Evolutionary conservation across 2,797 vertebrate species (phyloP).

Genomic region (Amphiprion clarkii): DNA sequence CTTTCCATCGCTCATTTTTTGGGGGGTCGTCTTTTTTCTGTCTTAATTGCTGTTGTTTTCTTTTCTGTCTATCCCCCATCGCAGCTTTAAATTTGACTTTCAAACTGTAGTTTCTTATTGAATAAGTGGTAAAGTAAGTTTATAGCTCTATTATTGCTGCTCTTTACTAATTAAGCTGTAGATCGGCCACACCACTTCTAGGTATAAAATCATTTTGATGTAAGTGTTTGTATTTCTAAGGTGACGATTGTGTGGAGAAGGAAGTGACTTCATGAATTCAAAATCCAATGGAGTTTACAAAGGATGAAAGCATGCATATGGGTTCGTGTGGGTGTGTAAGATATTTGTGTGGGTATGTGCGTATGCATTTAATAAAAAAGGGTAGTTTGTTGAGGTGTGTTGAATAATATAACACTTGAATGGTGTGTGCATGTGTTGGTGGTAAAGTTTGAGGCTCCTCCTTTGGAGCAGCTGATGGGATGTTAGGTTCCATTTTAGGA

Average conservation of each 20-base stretch:
- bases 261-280: not conserved
- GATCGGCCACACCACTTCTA: constrained; percentile 46
- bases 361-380: not conserved
- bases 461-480: constrained; percentile 50
- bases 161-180: constrained; percentile 71
- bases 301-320: not conserved
- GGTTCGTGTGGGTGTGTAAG: not conserved
- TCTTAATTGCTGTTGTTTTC: not conserved
- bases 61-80: constrained; percentile 7
- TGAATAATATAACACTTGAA: not conserved
- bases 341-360: not conserved
- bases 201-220: constrained; percentile 36
- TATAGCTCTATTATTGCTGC: constrained; percentile 60
- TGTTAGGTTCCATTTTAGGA: constrained; percentile 69
- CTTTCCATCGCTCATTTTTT: constrained; percentile 25
- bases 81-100: constrained; percentile 38
- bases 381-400: not conserved
- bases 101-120: constrained; percentile 58
- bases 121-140: constrained; percentile 69
- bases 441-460: constrained; percentile 39
- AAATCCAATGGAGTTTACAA: not conserved
- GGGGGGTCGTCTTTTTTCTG: constrained; percentile 12
- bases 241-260: constrained; percentile 7
- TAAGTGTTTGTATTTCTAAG: constrained; percentile 13
- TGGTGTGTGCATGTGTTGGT: not conserved